A percentile compares a stretch with the other conserved stretches of the same genome.
Conservation (phyloP, 1,140 invertebrate genomes). For the Brachionus koreanus region DNA sequence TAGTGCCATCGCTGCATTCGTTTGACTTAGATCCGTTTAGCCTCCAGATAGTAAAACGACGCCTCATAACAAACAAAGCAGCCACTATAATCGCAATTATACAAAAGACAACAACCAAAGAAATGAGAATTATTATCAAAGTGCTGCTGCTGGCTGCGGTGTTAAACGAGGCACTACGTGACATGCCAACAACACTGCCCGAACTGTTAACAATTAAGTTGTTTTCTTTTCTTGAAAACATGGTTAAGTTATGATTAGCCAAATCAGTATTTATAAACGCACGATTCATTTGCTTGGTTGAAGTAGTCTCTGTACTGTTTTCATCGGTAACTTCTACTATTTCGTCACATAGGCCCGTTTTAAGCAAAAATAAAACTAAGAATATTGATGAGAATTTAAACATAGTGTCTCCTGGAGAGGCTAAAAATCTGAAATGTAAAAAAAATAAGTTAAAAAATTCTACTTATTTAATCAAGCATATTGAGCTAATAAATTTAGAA, state of each 20-base stretch:
- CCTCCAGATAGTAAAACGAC: conserved; percentile 15
- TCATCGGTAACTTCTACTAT: neutral
- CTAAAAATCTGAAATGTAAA: neutral
- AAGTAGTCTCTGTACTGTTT: neutral
- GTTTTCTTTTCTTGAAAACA: neutral
- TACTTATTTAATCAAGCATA: neutral
- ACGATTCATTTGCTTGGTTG: neutral
- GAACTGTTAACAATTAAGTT: neutral
- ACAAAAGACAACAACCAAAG: neutral
- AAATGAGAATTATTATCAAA: neutral
- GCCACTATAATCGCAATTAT: neutral
- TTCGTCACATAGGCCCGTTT: neutral
- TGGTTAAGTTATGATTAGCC: conserved; percentile 21
- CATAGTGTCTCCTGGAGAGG: neutral
- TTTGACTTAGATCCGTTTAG: conserved; percentile 20
- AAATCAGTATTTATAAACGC: conserved; percentile 25
- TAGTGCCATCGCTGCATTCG: conserved; percentile 1
- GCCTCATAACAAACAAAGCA: conserved; percentile 33
- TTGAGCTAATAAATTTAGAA: neutral
- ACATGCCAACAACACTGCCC: neutral
- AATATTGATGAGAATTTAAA: neutral
- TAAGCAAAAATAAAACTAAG: neutral
- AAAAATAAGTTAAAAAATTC: neutral
- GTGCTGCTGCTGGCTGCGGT: neutral
- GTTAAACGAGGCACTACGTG: neutral